Evolutionary conservation across 2,888 invertebrate genomes (phyloP), one percentile per base, ranked within the genome.

Genomic region (Cryptocephalus primarius): DNA sequence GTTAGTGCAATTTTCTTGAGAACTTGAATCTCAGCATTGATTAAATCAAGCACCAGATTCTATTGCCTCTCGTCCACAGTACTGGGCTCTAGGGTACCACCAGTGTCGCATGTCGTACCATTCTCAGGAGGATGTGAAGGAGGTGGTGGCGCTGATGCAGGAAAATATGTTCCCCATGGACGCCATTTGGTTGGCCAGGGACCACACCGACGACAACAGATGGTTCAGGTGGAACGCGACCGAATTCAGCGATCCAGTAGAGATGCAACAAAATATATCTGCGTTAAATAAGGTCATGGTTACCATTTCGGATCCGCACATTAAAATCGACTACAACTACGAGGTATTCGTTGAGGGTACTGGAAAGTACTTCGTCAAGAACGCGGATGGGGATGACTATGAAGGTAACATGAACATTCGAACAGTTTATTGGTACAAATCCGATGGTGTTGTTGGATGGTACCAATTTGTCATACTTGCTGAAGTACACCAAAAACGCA

Each of bases 151-250:
- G 6, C 83, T 82, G 55, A 93, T 94, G 66, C 96, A 97, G 69
- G 75, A 77, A 9, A 77, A 88, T 66, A 90, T 97, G 68, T 83
- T 99, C 36, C 96, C 97, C 2, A 76, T 88, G 69, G 99, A 99
- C 69, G 89, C 87, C 1, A 81, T 97, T 66, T 99, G 99, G 99
- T 75, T 99, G 34, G 99, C 99, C 70, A 96, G 99, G 66, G 97
- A 99, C 67, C 92, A 99, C 66, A 96, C 97, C 0, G 90, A 96
- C 67, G 79, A 81, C 43, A 95, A 95, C 38, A 55, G 51, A 42
- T 62, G 60, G 49, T 63, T 99, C 72, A 96, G 96, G 0, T 99
- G 97, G 97, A 94, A 97, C 66, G 68, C 75, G 0, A 76, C 80
- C 45, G 91, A 89, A 67, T 99, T 96, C 71, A 74, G 85, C 0